phyloP scores from a whole-genome alignment of 2,113 vertebrate genomes.

The Clupea harengus region DNA sequence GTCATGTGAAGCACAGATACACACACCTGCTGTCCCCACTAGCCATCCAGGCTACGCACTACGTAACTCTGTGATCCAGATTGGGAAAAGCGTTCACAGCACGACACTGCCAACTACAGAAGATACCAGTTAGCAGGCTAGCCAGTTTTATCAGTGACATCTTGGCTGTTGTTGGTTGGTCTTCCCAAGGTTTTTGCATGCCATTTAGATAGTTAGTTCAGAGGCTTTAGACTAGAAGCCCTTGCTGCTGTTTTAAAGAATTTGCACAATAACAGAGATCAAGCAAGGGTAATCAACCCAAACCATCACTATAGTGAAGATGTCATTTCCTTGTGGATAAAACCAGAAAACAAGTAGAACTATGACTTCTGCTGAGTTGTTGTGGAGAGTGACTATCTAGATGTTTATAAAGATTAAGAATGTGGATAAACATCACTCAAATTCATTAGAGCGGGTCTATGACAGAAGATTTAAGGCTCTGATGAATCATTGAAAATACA shows the following conservation, averaged over 20 bases:
- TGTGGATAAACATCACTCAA: background rate
- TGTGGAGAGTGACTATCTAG: background rate
- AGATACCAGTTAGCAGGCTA: too few relatives aligned
- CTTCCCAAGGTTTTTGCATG: too few relatives aligned
- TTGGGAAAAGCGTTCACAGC: too few relatives aligned
- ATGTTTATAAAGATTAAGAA: background rate
- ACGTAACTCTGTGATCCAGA: too few relatives aligned
- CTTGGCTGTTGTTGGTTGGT: too few relatives aligned
- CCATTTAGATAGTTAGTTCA: too few relatives aligned
- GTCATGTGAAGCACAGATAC: too few relatives aligned
- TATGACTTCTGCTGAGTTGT: background rate
- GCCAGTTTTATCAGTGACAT: too few relatives aligned
- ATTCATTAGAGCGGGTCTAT: background rate
- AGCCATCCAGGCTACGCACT: too few relatives aligned
- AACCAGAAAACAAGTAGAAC: background rate
- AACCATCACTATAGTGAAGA: background rate
- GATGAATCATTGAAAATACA: background rate
- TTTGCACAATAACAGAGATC: background rate
- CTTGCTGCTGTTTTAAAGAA: background rate
- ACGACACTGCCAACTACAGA: too few relatives aligned
- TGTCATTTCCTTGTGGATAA: background rate
- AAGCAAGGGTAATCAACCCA: background rate
- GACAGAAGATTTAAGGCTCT: background rate
- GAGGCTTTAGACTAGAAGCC: too few relatives aligned
- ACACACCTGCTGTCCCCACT: too few relatives aligned